These are phyloP conservation scores for Potorous gilbertii DNA, from an alignment of 2,797 vertebrate species.

Conservation along the genomic window DNA sequence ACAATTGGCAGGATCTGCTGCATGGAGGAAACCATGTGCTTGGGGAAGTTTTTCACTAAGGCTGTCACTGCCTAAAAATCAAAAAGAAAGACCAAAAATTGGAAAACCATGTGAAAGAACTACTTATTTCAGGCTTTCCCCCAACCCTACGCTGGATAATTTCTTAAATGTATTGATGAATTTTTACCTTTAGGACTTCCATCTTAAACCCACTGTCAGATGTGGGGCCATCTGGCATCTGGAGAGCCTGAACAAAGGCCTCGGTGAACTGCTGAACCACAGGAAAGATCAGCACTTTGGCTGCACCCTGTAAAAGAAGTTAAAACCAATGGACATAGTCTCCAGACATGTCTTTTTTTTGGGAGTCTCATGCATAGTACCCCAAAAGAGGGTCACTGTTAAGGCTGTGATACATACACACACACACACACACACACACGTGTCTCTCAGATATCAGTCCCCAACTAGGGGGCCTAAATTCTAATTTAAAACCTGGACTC, in stretches of 20 bases:
- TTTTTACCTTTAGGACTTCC: conserved; percentile 96
- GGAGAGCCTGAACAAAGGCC: conserved; percentile 97
- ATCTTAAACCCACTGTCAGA: conserved; percentile 98
- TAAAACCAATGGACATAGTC: neutral
- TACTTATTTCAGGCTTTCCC: neutral
- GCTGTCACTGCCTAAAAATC: conserved; percentile 94
- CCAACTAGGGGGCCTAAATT: neutral
- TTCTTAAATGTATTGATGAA: neutral
- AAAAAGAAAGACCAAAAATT: conserved; percentile 12
- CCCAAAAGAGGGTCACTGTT: neutral
- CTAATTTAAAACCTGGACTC: neutral
- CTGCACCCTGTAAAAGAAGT: conserved; percentile 90
- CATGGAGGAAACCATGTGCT: conserved; percentile 98
- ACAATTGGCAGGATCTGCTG: conserved; percentile 98
- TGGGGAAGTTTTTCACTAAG: conserved; percentile 98
- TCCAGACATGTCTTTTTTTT: neutral
- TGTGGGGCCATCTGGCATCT: conserved; percentile 95
- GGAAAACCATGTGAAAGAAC: neutral
- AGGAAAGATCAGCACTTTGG: conserved; percentile 96
- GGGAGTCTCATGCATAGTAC: neutral
- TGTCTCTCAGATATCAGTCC: neutral
- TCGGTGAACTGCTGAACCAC: conserved; percentile 99
- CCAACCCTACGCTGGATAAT: neutral
- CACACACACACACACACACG: too few species aligned
- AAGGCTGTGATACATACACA: neutral